phyloP scores from a whole-genome alignment of 2,888 invertebrate genomes.

The Nemoura dubitans region DNA sequence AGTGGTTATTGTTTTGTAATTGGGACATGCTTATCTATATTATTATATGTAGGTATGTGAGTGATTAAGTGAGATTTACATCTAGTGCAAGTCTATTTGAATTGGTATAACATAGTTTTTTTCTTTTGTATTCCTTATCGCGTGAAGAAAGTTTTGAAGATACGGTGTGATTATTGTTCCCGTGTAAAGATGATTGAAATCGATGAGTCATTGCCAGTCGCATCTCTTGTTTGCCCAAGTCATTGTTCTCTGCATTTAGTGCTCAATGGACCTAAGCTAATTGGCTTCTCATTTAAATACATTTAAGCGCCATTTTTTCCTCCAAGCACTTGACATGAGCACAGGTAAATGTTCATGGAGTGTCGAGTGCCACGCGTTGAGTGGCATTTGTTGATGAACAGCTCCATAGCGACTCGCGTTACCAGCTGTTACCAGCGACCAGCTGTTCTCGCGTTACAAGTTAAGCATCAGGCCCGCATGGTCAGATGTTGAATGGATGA shows the following conservation, averaged over 20 bases:
- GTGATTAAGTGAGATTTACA: too few species aligned
- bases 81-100: neutral
- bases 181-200: neutral
- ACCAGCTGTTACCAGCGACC: too few species aligned
- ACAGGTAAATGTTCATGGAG: neutral
- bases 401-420: too few species aligned
- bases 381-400: too few species aligned
- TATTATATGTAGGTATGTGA: too few species aligned
- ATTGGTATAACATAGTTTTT: neutral
- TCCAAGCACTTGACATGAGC: neutral
- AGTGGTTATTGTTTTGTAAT: too few species aligned
- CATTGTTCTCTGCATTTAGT: neutral
- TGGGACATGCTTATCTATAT: too few species aligned
- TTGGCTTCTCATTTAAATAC: neutral
- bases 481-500: too few species aligned
- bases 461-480: too few species aligned
- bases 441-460: too few species aligned
- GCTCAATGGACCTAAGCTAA: neutral
- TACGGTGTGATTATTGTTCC: neutral
- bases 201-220: neutral
- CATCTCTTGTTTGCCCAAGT: neutral
- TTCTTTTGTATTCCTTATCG: neutral
- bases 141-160: neutral
- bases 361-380: neutral
- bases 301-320: neutral